phyloP scores from a whole-genome alignment of 2,797 vertebrate species.

The Odontamblyopus rebecca region DNA sequence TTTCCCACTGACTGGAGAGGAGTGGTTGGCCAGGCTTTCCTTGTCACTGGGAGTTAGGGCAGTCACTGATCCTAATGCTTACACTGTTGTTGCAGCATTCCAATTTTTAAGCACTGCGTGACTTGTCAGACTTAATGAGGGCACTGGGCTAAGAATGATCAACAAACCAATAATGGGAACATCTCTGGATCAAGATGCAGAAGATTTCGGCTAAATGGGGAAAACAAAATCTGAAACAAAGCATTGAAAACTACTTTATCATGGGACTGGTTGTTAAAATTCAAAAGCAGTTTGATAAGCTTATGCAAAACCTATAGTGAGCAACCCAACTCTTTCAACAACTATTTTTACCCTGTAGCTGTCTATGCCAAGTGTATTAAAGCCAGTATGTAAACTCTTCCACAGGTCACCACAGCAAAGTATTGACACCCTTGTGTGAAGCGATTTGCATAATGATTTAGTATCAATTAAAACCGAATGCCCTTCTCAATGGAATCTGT shows the following conservation, averaged over 20 bases:
- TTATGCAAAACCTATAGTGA: background rate
- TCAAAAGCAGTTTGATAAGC: background rate
- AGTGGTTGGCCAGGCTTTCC: conserved; percentile 92
- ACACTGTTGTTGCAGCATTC: conserved; percentile 96
- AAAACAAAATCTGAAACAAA: background rate
- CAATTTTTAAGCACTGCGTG: conserved; percentile 96
- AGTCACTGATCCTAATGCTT: conserved; percentile 93
- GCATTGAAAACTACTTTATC: conserved; percentile 14
- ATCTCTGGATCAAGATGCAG: conserved; percentile 59
- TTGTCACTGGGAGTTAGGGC: conserved; percentile 91
- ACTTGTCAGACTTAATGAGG: conserved; percentile 94
- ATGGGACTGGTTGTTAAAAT: conserved; percentile 54
- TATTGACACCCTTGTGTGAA: too few species aligned
- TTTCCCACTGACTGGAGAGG: conserved; percentile 87
- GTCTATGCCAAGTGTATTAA: too few species aligned
- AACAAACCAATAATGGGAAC: conserved; percentile 81
- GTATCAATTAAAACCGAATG: too few species aligned
- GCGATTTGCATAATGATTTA: too few species aligned
- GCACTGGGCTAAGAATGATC: conserved; percentile 84
- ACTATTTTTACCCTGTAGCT: too few species aligned
- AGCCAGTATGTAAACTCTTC: too few species aligned
- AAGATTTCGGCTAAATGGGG: conserved; percentile 9
- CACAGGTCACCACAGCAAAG: too few species aligned
- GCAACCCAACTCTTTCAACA: background rate
- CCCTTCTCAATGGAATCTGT: too few species aligned